A percentile compares a stretch with the other conserved stretches of the same genome.
Conservation (phyloP, 2,113 vertebrate genomes). For the Polyodon spathula region DNA sequence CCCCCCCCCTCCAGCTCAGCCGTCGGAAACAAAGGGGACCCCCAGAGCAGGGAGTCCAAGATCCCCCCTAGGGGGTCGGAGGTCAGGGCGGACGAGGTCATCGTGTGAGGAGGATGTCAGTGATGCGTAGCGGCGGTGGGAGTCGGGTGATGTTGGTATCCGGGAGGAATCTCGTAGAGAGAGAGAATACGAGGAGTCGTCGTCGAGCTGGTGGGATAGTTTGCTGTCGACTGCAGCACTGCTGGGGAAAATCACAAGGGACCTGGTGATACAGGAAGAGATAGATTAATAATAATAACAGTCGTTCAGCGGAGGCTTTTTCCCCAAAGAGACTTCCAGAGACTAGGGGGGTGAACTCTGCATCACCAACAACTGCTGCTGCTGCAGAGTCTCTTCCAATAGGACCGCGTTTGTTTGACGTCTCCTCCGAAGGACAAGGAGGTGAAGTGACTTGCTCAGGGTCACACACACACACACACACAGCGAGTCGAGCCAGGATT, state of each 20-base stretch:
- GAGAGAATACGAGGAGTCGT: conserved; percentile 38
- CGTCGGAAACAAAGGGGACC: conserved; percentile 77
- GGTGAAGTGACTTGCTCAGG: too few species aligned
- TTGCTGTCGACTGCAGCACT: conserved; percentile 83
- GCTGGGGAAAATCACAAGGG: conserved; percentile 70
- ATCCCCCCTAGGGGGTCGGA: conserved; percentile 72
- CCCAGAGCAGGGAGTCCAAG: conserved; percentile 74
- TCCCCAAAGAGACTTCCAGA: too few species aligned
- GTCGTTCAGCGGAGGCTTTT: background rate
- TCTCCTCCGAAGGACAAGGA: too few species aligned
- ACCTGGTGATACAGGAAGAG: conserved; percentile 46
- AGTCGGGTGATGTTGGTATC: conserved; percentile 36
- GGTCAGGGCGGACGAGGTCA: conserved; percentile 55
- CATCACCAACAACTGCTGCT: too few species aligned
- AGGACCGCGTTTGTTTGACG: too few species aligned
- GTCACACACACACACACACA: too few species aligned
- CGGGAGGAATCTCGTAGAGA: conserved; percentile 38
- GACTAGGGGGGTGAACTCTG: too few species aligned
- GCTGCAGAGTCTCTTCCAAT: too few species aligned
- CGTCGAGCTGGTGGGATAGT: conserved; percentile 38
- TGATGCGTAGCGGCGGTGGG: conserved; percentile 7
- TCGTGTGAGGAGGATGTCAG: conserved; percentile 20
- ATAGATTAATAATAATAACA: background rate
- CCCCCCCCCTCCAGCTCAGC: conserved; percentile 79
- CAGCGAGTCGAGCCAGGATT: too few species aligned